Percentiles rank a stretch among this genome's conserved stretches.
Conservation (phyloP, 2,797 vertebrate genomes). For the Cynodonichthys magdalenae region DNA sequence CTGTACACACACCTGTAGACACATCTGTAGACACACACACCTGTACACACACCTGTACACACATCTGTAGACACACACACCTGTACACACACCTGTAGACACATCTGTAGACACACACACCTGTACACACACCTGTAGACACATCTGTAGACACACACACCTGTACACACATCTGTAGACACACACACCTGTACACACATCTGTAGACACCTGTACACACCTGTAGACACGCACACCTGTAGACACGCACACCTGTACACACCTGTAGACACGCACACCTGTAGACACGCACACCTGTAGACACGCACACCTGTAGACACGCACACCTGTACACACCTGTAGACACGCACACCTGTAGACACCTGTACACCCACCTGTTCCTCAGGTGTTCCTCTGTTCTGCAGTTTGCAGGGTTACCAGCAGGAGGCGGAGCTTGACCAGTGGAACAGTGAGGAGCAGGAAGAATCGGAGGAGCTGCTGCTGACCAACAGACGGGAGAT, state of each 20-base stretch:
- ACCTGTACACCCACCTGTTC: neutral
- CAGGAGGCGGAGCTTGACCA: neutral
- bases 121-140: too few species aligned
- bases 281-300: slow-evolving; percentile 16
- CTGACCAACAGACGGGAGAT: slow-evolving; percentile 87
- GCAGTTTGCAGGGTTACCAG: slow-evolving; percentile 28
- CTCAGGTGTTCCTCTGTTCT: neutral
- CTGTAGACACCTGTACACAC: neutral
- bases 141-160: too few species aligned
- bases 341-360: neutral
- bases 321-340: neutral
- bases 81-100: too few species aligned
- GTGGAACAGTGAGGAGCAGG: slow-evolving; percentile 66
- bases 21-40: too few species aligned
- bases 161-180: too few species aligned
- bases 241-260: too few species aligned
- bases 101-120: too few species aligned
- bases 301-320: neutral
- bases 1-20: too few species aligned
- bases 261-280: too few species aligned
- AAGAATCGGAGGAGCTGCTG: slow-evolving; percentile 82
- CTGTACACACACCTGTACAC: slow-evolving; percentile 16
- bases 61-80: too few species aligned
- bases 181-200: too few species aligned
- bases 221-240: too few species aligned